Conservation (phyloP, 2,113 vertebrate species). For the Aspidoscelis tigris region DNA sequence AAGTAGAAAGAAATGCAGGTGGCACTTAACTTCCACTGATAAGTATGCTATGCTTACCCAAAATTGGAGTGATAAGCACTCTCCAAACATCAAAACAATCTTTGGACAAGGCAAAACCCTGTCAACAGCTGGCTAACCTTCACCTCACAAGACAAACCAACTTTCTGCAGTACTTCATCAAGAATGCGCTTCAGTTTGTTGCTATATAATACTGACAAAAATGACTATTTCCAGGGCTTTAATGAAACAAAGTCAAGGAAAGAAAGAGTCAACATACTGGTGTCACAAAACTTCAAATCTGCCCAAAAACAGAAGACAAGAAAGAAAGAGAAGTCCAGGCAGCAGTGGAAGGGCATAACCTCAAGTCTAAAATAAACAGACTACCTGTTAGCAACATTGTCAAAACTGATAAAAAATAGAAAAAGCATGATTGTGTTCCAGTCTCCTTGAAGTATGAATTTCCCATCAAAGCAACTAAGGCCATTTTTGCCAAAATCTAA, state of each 20-base stretch:
- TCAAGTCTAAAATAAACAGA: background rate
- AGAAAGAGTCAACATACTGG: background rate
- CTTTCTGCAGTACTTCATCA: background rate
- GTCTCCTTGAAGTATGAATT: background rate
- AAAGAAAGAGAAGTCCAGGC: background rate
- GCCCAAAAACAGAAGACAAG: background rate
- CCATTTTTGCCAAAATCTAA: background rate
- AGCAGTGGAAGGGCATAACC: too few species aligned
- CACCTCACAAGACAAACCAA: background rate
- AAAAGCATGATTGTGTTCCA: too few species aligned
- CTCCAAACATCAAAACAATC: background rate
- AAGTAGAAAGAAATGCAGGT: background rate
- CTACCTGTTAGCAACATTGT: background rate
- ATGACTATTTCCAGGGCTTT: background rate
- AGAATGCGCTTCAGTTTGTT: background rate
- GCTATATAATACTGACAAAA: too few species aligned
- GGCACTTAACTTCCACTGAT: background rate
- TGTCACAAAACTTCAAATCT: background rate
- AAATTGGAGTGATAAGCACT: background rate
- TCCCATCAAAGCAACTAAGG: background rate
- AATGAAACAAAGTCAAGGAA: background rate
- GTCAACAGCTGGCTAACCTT: background rate
- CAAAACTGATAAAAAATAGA: too few species aligned
- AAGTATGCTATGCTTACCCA: background rate
- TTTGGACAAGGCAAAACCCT: background rate